A percentile compares a stretch with the other conserved stretches of the same genome.
phyloP scores from a whole-genome alignment of 2,113 vertebrate species.

The Nycticorax nycticorax region DNA sequence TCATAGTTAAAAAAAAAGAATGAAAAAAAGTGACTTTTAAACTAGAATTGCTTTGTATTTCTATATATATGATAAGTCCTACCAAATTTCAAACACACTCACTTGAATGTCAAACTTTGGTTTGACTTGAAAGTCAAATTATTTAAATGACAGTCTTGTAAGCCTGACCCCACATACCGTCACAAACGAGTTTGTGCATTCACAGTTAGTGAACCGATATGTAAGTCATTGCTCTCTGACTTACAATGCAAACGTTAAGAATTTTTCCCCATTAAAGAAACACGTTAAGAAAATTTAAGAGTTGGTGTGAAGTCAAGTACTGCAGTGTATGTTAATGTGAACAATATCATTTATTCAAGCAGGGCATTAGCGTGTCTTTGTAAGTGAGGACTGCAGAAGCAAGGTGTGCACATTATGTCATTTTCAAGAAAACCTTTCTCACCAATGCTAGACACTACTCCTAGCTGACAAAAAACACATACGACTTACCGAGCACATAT shows the following conservation, averaged over 20 bases:
- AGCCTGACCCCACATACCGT: not conserved
- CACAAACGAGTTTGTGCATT: not conserved
- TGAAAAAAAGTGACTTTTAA: not conserved
- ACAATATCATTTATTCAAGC: not conserved
- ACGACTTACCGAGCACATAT: not conserved
- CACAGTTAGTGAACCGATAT: not conserved
- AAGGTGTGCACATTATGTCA: not conserved
- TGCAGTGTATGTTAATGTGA: not conserved
- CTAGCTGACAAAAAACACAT: fast-evolving
- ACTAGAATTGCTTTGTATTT: not conserved
- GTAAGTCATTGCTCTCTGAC: not conserved
- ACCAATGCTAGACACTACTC: not conserved
- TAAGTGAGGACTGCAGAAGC: not conserved
- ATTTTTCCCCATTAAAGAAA: not conserved
- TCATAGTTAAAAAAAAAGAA: not conserved
- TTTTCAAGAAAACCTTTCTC: not conserved
- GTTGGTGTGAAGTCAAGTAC: not conserved
- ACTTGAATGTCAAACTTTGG: not conserved
- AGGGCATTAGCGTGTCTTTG: not conserved
- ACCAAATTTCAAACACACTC: not conserved
- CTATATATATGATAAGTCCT: not conserved
- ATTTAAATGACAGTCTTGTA: not conserved
- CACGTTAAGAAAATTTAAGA: not conserved
- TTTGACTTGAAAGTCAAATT: not conserved
- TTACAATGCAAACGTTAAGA: not conserved